These are phyloP conservation scores for Macaria notata DNA, from an alignment of 2,888 invertebrate genomes.

Conservation along the genomic window DNA sequence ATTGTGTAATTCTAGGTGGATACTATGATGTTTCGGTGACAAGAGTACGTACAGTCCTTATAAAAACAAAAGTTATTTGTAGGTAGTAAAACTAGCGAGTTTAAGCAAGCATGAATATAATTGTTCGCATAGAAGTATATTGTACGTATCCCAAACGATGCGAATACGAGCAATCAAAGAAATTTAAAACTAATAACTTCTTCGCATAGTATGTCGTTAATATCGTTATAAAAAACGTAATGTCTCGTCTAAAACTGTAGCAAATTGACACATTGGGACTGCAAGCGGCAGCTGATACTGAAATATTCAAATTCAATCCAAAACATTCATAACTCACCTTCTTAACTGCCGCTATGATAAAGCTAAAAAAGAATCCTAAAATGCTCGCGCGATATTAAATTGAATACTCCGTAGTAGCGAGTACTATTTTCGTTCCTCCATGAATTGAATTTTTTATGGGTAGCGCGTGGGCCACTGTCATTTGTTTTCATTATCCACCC, in stretches of 20 bases:
- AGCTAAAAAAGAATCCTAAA: slow-evolving; percentile 46
- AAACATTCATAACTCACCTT: slow-evolving; percentile 51
- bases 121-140: too few relatives aligned
- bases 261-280: slow-evolving; percentile 21
- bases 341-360: slow-evolving; percentile 33
- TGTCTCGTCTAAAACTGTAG: slow-evolving; percentile 12
- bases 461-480: slow-evolving; percentile 65
- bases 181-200: too few relatives aligned
- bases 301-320: slow-evolving; percentile 49
- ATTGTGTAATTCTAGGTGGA: too few relatives aligned
- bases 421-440: slow-evolving; percentile 65
- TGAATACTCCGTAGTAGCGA: slow-evolving; percentile 40
- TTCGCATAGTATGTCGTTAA: too few relatives aligned
- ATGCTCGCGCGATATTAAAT: slow-evolving; percentile 57
- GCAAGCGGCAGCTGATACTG: slow-evolving; percentile 44
- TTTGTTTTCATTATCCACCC: slow-evolving; percentile 76
- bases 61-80: too few relatives aligned
- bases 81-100: too few relatives aligned
- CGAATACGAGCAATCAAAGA: slow-evolving; percentile 16
- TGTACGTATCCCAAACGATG: too few relatives aligned
- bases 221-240: neutral
- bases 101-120: too few relatives aligned
- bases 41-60: too few relatives aligned
- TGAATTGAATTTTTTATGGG: slow-evolving; percentile 75
- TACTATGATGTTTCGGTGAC: too few relatives aligned